phyloP scores from a whole-genome alignment of 2,888 invertebrate genomes.

The Oxycera nigricornis region DNA sequence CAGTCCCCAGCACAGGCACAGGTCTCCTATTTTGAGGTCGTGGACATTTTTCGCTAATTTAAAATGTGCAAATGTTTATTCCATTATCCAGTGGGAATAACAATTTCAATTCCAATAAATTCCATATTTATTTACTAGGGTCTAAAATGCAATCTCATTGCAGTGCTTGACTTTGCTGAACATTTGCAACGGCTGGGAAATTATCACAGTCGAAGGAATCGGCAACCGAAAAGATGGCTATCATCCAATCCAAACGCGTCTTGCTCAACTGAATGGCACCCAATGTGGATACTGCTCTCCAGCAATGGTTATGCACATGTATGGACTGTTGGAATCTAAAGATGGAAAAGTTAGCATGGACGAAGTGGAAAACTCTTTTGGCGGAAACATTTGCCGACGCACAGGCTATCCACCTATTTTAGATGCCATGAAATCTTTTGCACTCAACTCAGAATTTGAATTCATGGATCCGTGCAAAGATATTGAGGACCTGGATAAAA shows the following conservation, averaged over 20 bases:
- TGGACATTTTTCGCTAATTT: too few species aligned
- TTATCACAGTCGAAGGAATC: conserved; percentile 76
- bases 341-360: conserved; percentile 66
- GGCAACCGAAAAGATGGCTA: conserved; percentile 72
- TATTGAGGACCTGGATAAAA: conserved; percentile 57
- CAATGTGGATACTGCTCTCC: conserved; percentile 81
- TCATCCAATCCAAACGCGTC: conserved; percentile 71
- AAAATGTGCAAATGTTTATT: too few species aligned
- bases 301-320: conserved; percentile 80
- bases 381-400: conserved; percentile 80
- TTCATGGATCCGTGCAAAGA: conserved; percentile 65
- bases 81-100: too few species aligned
- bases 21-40: too few species aligned
- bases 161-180: conserved; percentile 71
- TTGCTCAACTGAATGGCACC: conserved; percentile 73
- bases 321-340: conserved; percentile 64
- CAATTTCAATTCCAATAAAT: too few species aligned
- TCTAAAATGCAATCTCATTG: too few species aligned
- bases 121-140: too few species aligned
- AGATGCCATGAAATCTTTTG: conserved; percentile 80
- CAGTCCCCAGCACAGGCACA: too few species aligned
- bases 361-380: conserved; percentile 78
- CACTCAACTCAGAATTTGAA: conserved; percentile 66
- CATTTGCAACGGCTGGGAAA: conserved; percentile 71
- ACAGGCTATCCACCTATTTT: conserved; percentile 81